Conservation (phyloP, 2,888 invertebrate species). For the Pyrocoelia pectoralis region DNA sequence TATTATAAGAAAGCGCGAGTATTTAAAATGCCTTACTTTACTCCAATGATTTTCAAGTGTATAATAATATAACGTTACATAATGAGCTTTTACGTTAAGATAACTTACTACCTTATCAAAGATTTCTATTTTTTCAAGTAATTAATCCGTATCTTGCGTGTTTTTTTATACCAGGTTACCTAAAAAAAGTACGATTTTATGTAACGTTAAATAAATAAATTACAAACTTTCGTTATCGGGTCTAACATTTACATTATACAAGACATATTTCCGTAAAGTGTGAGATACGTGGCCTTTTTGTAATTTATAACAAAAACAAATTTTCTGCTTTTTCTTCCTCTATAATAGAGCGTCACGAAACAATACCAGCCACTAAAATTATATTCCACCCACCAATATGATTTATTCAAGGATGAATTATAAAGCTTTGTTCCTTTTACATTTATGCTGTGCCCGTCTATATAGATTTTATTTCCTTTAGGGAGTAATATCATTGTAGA, state of each 20-base stretch:
- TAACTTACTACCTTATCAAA: no score
- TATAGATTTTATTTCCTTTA: constrained; percentile 27
- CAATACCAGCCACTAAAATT: constrained; percentile 26
- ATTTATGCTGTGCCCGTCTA: constrained; percentile 22
- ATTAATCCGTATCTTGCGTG: no score
- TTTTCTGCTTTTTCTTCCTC: constrained; percentile 15
- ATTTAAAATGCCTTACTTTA: no score
- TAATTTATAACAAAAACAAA: constrained; percentile 18
- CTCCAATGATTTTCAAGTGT: no score
- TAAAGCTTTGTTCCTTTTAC: constrained; percentile 21
- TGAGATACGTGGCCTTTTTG: background rate
- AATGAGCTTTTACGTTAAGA: no score
- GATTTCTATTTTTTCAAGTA: no score
- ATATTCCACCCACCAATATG: constrained; percentile 25
- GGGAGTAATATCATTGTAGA: constrained; percentile 20
- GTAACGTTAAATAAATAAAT: background rate
- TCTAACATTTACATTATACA: background rate
- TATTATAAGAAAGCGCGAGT: no score
- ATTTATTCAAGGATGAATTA: constrained; percentile 31
- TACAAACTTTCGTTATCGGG: background rate
- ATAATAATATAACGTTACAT: no score
- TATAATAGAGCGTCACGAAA: constrained; percentile 21
- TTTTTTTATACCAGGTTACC: no score
- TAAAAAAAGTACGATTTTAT: no score
- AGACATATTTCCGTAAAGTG: background rate